These are phyloP conservation scores for Lasioglossum marginatum DNA, from an alignment of 2,888 invertebrate species.

Conservation along the genomic window DNA sequence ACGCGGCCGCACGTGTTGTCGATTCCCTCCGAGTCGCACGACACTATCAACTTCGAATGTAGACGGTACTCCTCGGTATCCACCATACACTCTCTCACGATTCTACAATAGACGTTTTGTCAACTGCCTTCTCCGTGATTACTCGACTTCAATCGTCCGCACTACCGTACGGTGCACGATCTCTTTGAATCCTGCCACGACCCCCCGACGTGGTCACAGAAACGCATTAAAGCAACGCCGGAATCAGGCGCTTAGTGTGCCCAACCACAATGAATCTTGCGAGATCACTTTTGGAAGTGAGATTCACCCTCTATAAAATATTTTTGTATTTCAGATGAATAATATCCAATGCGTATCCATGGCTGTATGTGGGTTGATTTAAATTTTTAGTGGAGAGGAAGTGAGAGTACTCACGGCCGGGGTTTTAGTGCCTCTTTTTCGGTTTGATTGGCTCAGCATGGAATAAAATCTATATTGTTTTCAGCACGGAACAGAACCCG, in stretches of 20 bases:
- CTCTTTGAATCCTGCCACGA: conserved; percentile 49
- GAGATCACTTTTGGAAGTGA: neutral
- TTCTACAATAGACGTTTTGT: conserved; percentile 56
- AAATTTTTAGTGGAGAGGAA: too few species aligned
- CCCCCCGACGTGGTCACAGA: conserved; percentile 55
- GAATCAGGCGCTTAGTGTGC: neutral
- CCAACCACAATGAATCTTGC: neutral
- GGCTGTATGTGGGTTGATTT: too few species aligned
- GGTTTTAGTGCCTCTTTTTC: too few species aligned
- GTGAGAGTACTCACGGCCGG: too few species aligned
- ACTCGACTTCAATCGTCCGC: conserved; percentile 50
- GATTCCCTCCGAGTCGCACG: conserved; percentile 9
- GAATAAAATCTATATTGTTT: too few species aligned
- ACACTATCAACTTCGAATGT: conserved; percentile 8
- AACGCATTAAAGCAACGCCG: neutral
- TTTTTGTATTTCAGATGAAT: too few species aligned
- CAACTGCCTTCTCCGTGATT: conserved; percentile 58
- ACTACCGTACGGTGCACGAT: conserved; percentile 45
- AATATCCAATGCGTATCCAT: too few species aligned
- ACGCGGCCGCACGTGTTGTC: conserved; percentile 46
- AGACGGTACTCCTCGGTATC: conserved; percentile 6
- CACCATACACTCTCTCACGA: conserved; percentile 47
- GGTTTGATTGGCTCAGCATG: too few species aligned
- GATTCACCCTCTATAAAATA: too few species aligned
- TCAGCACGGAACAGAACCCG: too few species aligned